A percentile compares a stretch with the other conserved stretches of the same genome.
Conservation (phyloP, 1,140 invertebrate genomes). For the Drosophila mauritiana region DNA sequence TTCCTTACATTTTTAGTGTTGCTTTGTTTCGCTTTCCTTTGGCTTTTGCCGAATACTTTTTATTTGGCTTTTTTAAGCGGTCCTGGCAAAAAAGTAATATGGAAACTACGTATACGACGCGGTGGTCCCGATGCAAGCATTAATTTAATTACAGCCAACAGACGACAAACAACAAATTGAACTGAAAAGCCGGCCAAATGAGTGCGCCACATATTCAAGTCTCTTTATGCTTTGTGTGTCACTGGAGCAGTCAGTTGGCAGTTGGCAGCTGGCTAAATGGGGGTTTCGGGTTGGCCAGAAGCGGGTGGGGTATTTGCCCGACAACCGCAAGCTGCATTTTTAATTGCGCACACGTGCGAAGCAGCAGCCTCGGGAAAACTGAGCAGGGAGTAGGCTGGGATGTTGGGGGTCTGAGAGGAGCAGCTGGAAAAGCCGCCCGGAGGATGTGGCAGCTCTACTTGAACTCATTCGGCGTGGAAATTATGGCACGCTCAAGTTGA, state of each 20-base stretch:
- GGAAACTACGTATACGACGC: slow-evolving; percentile 70
- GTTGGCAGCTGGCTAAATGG: slow-evolving; percentile 25
- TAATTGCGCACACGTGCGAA: slow-evolving; percentile 78
- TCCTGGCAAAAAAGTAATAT: slow-evolving; percentile 52
- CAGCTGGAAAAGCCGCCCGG: slow-evolving; percentile 27
- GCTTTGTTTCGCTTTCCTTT: slow-evolving; percentile 36
- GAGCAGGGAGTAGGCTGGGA: background rate
- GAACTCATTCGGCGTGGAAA: slow-evolving; percentile 78
- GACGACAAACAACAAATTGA: slow-evolving; percentile 61
- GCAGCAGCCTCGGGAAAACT: slow-evolving; percentile 30
- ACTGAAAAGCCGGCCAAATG: slow-evolving; percentile 59
- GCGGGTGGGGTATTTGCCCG: slow-evolving; percentile 42
- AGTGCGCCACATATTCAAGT: slow-evolving; percentile 51
- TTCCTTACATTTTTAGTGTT: slow-evolving; percentile 11
- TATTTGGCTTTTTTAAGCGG: slow-evolving; percentile 27
- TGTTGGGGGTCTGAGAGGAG: background rate
- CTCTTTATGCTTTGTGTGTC: slow-evolving; percentile 66
- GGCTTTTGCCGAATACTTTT: background rate
- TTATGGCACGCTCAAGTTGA: slow-evolving; percentile 76
- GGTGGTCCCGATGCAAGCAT: slow-evolving; percentile 61
- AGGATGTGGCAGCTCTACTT: slow-evolving; percentile 64
- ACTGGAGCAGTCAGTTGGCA: slow-evolving; percentile 62
- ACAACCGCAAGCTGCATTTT: slow-evolving; percentile 81
- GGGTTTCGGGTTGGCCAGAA: slow-evolving; percentile 11
- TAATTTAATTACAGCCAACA: slow-evolving; percentile 69